A percentile compares a stretch with the other conserved stretches of the same genome.
These are phyloP conservation scores for Chlamydotis undulata DNA, from an alignment of 2,113 vertebrate genomes.

Conservation along the genomic window DNA sequence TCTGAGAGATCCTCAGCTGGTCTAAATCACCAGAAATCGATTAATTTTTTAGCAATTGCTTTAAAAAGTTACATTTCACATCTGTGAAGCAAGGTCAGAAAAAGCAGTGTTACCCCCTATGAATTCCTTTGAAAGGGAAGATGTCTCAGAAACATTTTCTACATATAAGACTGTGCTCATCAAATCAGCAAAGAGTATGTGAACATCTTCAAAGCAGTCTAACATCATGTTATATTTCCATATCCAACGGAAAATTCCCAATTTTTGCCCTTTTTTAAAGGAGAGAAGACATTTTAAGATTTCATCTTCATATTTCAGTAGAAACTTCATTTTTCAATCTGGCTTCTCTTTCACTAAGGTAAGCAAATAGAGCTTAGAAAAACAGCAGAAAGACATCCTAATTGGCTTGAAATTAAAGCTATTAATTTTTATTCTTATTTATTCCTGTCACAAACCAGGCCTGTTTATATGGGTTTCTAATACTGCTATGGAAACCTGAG, in stretches of 20 bases:
- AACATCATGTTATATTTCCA: background rate
- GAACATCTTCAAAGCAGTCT: background rate
- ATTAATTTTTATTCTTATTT: slow-evolving; percentile 42
- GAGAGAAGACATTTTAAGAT: background rate
- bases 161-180: background rate
- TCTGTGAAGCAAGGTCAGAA: background rate
- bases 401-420: slow-evolving; percentile 50
- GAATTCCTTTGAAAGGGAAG: background rate
- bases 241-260: background rate
- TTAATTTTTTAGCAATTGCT: background rate
- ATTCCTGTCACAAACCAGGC: slow-evolving; percentile 15
- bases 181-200: background rate
- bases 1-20: background rate
- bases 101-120: background rate
- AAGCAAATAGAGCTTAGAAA: background rate
- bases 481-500: slow-evolving; percentile 51
- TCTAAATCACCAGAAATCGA: background rate
- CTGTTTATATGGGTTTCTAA: background rate
- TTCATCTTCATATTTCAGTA: background rate
- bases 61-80: background rate
- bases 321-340: background rate
- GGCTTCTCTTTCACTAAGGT: background rate
- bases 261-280: background rate
- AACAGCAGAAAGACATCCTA: background rate
- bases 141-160: background rate